phyloP scores from a whole-genome alignment of 2,888 invertebrate species.

The Melieria picta region DNA sequence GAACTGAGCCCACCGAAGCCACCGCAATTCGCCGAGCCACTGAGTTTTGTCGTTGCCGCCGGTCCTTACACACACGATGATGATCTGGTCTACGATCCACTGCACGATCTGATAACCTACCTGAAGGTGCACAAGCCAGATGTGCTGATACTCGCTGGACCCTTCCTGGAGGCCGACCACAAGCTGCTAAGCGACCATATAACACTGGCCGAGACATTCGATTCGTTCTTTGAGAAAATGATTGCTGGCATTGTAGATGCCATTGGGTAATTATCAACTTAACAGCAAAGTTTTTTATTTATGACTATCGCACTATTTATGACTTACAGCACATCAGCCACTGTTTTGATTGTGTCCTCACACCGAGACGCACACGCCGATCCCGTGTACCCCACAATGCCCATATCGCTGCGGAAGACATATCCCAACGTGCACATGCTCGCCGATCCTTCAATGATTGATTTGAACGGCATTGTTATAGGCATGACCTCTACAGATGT shows the following conservation, averaged over 20 bases:
- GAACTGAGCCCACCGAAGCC: conserved; percentile 64
- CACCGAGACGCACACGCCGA: conserved; percentile 81
- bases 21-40: conserved; percentile 68
- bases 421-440: conserved; percentile 74
- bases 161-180: conserved; percentile 82
- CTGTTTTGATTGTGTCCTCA: conserved; percentile 81
- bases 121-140: conserved; percentile 78
- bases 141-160: conserved; percentile 83
- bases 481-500: conserved; percentile 86
- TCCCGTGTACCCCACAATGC: conserved; percentile 85
- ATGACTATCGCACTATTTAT: neutral
- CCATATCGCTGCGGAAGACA: conserved; percentile 71
- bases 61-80: conserved; percentile 87
- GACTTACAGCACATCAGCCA: conserved; percentile 69
- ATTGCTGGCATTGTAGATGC: conserved; percentile 74
- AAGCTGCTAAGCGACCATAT: conserved; percentile 71
- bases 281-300: neutral
- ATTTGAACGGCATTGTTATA: conserved; percentile 79
- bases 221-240: conserved; percentile 78
- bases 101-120: conserved; percentile 79
- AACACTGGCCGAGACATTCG: conserved; percentile 74
- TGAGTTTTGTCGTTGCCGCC: conserved; percentile 78
- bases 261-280: conserved; percentile 68
- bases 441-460: conserved; percentile 84
- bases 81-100: conserved; percentile 81